Evolutionary conservation across 2,888 invertebrate genomes (phyloP).

Genomic region (Spialia ferax): DNA sequence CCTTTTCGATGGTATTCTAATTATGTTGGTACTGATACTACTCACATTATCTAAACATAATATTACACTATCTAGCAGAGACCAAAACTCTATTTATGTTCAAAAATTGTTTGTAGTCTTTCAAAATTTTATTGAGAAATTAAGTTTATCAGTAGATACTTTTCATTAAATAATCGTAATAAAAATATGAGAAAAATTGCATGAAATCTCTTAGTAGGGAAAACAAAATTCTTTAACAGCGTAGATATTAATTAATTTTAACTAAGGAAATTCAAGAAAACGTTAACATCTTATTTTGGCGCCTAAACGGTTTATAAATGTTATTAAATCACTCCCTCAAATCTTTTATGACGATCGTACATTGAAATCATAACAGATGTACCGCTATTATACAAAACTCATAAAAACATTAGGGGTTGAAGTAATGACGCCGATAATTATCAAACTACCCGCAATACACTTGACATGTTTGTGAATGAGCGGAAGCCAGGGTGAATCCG

Average conservation of each 20-base stretch:
- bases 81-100: too few species aligned
- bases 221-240: too few species aligned
- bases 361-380: conserved; percentile 75
- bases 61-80: too few species aligned
- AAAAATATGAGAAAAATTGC: too few species aligned
- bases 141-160: too few species aligned
- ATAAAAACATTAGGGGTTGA: conserved; percentile 66
- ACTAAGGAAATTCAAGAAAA: neutral
- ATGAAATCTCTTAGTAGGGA: too few species aligned
- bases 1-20: conserved; percentile 40
- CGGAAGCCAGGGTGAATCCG: conserved; percentile 84
- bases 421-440: conserved; percentile 72
- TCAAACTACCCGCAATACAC: conserved; percentile 79
- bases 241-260: too few species aligned
- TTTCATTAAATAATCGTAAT: too few species aligned
- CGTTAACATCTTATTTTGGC: neutral
- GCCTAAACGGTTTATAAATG: neutral
- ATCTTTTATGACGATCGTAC: conserved; percentile 18
- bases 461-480: conserved; percentile 77
- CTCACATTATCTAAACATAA: too few species aligned
- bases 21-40: too few species aligned
- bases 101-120: too few species aligned
- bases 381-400: conserved; percentile 58
- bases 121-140: too few species aligned
- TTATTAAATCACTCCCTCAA: conserved; percentile 12